Base-by-base conservation (phyloP, 2,113 vertebrate genomes). In the Myotis lucifugus region DNA sequence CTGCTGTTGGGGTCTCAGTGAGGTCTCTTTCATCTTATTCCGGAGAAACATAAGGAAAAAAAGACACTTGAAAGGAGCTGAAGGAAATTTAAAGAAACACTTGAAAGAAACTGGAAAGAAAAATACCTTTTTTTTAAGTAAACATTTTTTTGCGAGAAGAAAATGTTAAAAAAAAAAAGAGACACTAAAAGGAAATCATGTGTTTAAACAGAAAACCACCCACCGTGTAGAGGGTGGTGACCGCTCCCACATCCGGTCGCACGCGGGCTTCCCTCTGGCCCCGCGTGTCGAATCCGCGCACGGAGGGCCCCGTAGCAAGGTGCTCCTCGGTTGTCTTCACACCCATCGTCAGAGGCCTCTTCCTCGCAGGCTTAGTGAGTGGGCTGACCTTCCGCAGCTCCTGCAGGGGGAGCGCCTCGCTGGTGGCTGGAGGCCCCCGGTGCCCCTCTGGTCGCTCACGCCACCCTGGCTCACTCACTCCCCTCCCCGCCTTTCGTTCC, bases 101-200 rank as follows among this genome's bases (percentile, higher is more conserved):
- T 88, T 79, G 95, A 94, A 50, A 97, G 64, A 93, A 96, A 97
- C 96, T 50, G 92, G 95, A 97, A 98, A 95, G 93, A 87, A 85
- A 91, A 81, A 1, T 14, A 85, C 21, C 59, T 61, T 27, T 4
- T 84, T 56, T 40, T 27, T 27, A 54, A 0, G 7, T 76, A 27
- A 83, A 93, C 78, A 67, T 92, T 93, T 70, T 70, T 54, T 66
- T 92, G 78, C 88, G 81, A 78, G 48, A 97, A 92, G 84, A 66
- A 56, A 29, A 79, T 4, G 9, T 12, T 34, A 34, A 34, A 18
- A 46, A 34, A 18, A 46, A 27, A 77, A 7, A 96, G 95, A 0
- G 11, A 88, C 90, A 61, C 92, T 74, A 85, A 93, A 85, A 48
- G 84, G 85, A 94, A 64, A 93, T 56, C 0, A 0, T 0, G 3